Percentiles rank a stretch among this genome's conserved stretches.
Conservation (phyloP, 2,888 invertebrate genomes). For the Teleiodes luculella region DNA sequence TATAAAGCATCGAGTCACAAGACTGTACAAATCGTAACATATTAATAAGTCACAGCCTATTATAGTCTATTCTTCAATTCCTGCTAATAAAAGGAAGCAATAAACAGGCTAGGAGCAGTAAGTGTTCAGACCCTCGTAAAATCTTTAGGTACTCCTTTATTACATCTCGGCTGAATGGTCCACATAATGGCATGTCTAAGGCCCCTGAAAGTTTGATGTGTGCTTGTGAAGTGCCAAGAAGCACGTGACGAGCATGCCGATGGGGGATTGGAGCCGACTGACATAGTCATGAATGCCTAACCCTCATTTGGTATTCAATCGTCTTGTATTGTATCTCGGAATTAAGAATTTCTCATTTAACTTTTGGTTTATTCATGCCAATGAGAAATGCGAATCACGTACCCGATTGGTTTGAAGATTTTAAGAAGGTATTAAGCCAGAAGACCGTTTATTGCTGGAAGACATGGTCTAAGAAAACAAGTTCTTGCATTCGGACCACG, state of each 20-base stretch:
- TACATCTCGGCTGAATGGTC: conserved; percentile 49
- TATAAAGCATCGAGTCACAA: no score
- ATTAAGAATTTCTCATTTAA: not conserved
- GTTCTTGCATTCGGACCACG: no score
- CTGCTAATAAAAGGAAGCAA: conserved; percentile 46
- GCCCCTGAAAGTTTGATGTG: conserved; percentile 48
- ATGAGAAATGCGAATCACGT: no score
- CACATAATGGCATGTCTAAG: conserved; percentile 50
- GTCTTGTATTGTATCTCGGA: not conserved
- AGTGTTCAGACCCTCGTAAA: conserved; percentile 48
- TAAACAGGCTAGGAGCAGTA: conserved; percentile 47
- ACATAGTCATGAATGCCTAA: not conserved
- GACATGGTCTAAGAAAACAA: no score
- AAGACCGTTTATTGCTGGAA: no score
- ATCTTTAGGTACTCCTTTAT: conserved; percentile 58
- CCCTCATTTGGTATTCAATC: not conserved
- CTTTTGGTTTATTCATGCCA: not conserved
- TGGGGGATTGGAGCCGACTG: not conserved
- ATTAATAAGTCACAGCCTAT: not conserved
- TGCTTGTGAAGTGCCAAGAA: conserved; percentile 35
- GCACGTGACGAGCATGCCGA: conserved; percentile 29
- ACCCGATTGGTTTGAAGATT: no score
- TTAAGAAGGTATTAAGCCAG: no score
- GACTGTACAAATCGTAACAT: not conserved
- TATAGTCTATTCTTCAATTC: not conserved